phyloP scores from a whole-genome alignment of 2,888 invertebrate genomes.

The Stenurella melanura region DNA sequence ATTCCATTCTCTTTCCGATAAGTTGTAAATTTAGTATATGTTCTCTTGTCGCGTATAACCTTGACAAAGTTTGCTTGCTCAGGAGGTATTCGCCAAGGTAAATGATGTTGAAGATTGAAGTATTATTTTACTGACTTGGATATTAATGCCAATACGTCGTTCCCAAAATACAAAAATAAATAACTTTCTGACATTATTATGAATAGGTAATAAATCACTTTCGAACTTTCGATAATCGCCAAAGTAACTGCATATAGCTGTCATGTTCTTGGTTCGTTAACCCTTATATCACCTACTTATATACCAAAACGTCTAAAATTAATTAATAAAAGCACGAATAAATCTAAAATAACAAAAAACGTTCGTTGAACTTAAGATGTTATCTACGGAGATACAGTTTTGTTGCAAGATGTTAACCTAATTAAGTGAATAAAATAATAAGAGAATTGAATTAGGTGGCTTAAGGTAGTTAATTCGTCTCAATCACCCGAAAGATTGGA shows the following conservation, averaged over 20 bases:
- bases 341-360: constrained; percentile 32
- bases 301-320: constrained; percentile 31
- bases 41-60: too few species aligned
- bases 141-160: too few species aligned
- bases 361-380: constrained; percentile 27
- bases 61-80: too few species aligned
- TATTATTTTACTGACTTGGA: too few species aligned
- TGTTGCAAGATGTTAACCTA: constrained; percentile 21
- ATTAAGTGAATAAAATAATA: neutral
- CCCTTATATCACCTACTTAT: constrained; percentile 8
- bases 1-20: too few species aligned
- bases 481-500: too few species aligned
- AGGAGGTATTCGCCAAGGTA: too few species aligned
- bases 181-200: too few species aligned
- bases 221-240: neutral
- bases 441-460: neutral
- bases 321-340: constrained; percentile 30
- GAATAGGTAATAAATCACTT: neutral
- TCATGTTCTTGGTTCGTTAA: constrained; percentile 27
- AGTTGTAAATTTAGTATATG: too few species aligned
- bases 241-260: neutral
- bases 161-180: too few species aligned
- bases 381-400: constrained; percentile 8
- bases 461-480: neutral
- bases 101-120: too few species aligned